A percentile compares a stretch with the other conserved stretches of the same genome.
These are phyloP conservation scores for Melanargia galathea DNA, from an alignment of 2,888 invertebrate species.

Conservation along the genomic window DNA sequence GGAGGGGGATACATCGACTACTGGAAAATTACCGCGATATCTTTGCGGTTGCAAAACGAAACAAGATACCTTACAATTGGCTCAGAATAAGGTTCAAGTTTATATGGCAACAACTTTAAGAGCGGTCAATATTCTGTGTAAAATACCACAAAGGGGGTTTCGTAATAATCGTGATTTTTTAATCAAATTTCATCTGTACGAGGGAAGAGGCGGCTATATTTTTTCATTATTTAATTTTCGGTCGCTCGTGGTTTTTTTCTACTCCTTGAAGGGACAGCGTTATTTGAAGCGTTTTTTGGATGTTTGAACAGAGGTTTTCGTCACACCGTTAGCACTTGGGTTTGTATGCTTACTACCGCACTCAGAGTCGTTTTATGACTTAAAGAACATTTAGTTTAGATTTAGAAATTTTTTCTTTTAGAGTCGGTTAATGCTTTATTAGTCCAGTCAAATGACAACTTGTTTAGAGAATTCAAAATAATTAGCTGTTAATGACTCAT, in stretches of 20 bases:
- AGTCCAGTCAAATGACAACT: too few relatives aligned
- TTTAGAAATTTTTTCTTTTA: too few relatives aligned
- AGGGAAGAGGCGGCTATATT: constrained; percentile 80
- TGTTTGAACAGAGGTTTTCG: constrained; percentile 52
- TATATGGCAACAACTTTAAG: constrained; percentile 27
- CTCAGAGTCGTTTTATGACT: too few relatives aligned
- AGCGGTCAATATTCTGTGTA: constrained; percentile 50
- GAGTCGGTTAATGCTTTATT: too few relatives aligned
- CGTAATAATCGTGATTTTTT: constrained; percentile 83
- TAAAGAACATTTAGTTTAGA: too few relatives aligned
- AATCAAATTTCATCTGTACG: constrained; percentile 83
- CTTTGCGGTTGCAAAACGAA: constrained; percentile 42
- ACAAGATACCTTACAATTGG: constrained; percentile 34
- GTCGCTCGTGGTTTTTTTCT: constrained; percentile 67
- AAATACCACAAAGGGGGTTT: constrained; percentile 67
- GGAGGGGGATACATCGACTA: constrained; percentile 71
- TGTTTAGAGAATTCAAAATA: too few relatives aligned
- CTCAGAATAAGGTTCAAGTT: constrained; percentile 42
- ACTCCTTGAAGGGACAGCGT: constrained; percentile 75
- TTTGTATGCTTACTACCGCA: neutral
- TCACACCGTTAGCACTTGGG: constrained; percentile 50
- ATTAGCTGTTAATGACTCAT: too few relatives aligned
- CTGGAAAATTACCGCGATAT: constrained; percentile 60
- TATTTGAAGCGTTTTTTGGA: constrained; percentile 73
- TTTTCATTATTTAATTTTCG: constrained; percentile 83